Evolutionary conservation across 2,888 invertebrate genomes (phyloP).

Genomic region (Caenorhabditis virilis): DNA sequence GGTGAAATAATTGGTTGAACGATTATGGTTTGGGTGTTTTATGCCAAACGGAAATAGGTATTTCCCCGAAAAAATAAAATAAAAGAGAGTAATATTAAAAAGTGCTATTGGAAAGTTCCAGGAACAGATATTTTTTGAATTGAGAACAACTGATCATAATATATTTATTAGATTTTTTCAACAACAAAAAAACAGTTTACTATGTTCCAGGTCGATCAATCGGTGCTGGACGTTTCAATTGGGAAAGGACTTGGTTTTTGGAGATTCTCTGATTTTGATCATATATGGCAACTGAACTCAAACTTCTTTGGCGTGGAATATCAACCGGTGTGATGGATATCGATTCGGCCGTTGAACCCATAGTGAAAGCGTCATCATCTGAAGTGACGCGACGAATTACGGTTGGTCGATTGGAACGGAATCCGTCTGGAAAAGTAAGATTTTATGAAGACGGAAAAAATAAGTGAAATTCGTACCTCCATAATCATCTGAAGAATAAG

Average conservation of each 20-base stretch:
- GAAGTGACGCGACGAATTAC: conserved; percentile 46
- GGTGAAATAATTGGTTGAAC: no score
- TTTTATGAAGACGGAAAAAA: conserved; percentile 5
- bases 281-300: conserved; percentile 52
- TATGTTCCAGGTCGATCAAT: no score
- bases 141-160: no score
- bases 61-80: no score
- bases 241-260: conserved; percentile 37
- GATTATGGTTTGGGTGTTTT: no score
- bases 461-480: no score
- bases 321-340: conserved; percentile 58
- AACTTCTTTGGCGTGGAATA: conserved; percentile 40
- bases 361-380: conserved; percentile 43
- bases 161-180: no score
- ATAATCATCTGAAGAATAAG: conserved; percentile 28
- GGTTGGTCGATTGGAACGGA: conserved; percentile 29
- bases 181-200: no score
- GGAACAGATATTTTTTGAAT: no score
- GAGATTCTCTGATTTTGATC: conserved; percentile 32
- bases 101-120: no score
- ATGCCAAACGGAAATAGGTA: no score
- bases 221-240: conserved; percentile 58
- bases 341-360: conserved; percentile 48
- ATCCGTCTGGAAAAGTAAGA: not conserved
- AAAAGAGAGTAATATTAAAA: no score